A percentile compares a stretch with the other conserved stretches of the same genome.
These are phyloP conservation scores for Girardia tigrina DNA, from an alignment of 2,888 invertebrate species.

Conservation along the genomic window DNA sequence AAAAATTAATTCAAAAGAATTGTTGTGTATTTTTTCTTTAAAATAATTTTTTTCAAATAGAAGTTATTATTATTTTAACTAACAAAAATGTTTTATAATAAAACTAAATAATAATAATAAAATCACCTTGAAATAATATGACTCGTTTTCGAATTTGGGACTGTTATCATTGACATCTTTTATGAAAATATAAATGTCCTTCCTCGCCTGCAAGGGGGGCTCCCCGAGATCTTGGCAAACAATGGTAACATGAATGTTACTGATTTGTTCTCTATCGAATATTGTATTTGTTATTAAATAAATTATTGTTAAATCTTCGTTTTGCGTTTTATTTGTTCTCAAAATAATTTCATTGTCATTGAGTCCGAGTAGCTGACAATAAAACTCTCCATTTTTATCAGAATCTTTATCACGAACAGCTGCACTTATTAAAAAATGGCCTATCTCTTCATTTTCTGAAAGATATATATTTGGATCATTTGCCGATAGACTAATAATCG, in stretches of 20 bases:
- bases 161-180: conserved; percentile 27
- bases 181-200: not conserved
- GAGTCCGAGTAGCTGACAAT: not conserved
- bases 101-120: too few relatives aligned
- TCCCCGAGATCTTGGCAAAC: conserved; percentile 26
- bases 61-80: too few relatives aligned
- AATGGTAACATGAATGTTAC: not conserved
- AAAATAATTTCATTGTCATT: conserved; percentile 13
- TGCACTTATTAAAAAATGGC: not conserved
- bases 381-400: conserved; percentile 25
- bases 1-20: too few relatives aligned
- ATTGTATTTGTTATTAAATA: not conserved
- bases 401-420: conserved; percentile 27
- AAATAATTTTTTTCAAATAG: too few relatives aligned
- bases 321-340: not conserved
- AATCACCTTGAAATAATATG: conserved; percentile 13
- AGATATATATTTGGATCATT: not conserved
- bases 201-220: not conserved
- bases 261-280: conserved; percentile 27
- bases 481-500: not conserved
- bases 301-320: not conserved
- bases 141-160: conserved; percentile 15
- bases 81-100: too few relatives aligned
- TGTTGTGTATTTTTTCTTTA: too few relatives aligned
- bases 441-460: not conserved